Percentiles rank a stretch among this genome's conserved stretches.
Conservation (phyloP, 2,888 invertebrate species). For the Caenorhabditis plicata region DNA sequence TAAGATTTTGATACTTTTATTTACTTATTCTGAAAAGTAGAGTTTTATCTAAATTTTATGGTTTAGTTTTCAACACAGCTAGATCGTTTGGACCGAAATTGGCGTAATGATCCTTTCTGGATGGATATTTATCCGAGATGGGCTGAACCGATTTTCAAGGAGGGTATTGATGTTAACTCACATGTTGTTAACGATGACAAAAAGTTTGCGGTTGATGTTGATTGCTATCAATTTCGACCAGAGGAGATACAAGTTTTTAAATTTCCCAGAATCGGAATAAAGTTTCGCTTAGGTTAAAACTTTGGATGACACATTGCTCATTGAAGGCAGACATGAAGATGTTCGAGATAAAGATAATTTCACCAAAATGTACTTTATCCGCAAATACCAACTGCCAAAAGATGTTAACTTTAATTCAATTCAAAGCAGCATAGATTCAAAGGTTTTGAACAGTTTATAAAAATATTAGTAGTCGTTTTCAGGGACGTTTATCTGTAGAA, state of each 20-base stretch:
- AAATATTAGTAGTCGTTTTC: no score
- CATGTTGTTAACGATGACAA: constrained; percentile 55
- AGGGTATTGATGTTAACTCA: constrained; percentile 61
- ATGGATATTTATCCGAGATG: constrained; percentile 61
- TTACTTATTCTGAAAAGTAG: not conserved
- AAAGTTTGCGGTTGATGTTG: constrained; percentile 61
- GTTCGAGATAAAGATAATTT: constrained; percentile 60
- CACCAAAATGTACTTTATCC: constrained; percentile 63
- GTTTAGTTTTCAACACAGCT: constrained; percentile 62
- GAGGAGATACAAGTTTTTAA: constrained; percentile 58
- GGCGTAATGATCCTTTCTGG: constrained; percentile 64
- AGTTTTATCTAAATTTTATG: not conserved
- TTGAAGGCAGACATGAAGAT: constrained; percentile 64
- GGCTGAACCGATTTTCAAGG: constrained; percentile 63
- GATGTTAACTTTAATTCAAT: constrained; percentile 59
- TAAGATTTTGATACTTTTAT: constrained; percentile 24
- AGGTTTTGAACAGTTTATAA: constrained; percentile 16
- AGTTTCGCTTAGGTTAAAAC: constrained; percentile 53
- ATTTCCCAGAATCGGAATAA: not conserved
- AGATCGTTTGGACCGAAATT: constrained; percentile 62
- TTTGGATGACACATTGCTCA: constrained; percentile 62
- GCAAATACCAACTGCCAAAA: constrained; percentile 63
- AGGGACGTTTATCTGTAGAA: constrained; percentile 61
- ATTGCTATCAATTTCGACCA: constrained; percentile 63
- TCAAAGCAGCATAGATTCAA: constrained; percentile 54